Conservation (phyloP, 2,113 vertebrate genomes). For the Laterallus jamaicensis region DNA sequence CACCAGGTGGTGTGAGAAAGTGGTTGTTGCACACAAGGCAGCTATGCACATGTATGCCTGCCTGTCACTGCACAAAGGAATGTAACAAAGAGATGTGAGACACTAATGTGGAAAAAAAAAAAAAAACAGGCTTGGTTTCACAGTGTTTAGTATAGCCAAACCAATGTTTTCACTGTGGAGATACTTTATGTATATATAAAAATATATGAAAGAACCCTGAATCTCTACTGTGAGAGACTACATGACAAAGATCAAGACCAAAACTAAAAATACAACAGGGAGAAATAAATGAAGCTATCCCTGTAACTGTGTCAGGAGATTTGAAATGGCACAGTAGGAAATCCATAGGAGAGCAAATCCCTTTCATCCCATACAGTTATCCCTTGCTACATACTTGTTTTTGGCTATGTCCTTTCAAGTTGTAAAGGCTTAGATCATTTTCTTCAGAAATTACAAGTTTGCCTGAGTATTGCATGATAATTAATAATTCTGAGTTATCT, state of each 20-base stretch:
- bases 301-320: background rate
- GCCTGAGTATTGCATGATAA: background rate
- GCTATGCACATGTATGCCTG: background rate
- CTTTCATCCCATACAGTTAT: background rate
- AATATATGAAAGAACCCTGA: background rate
- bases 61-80: background rate
- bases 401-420: conserved; percentile 5
- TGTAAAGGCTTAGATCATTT: background rate
- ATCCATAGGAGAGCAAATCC: conserved; percentile 32
- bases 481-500: conserved; percentile 69
- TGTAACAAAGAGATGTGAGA: background rate
- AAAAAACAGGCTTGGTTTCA: background rate
- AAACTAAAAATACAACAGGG: background rate
- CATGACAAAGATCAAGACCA: background rate
- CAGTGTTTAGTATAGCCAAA: background rate
- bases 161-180: background rate
- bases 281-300: background rate
- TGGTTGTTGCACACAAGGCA: background rate
- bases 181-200: background rate
- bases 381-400: background rate
- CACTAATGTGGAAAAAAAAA: background rate
- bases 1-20: background rate
- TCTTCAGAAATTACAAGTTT: conserved; percentile 8
- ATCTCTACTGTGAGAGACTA: background rate
- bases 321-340: conserved; percentile 2